These are phyloP conservation scores for Ploceus nigricollis DNA, from an alignment of 2,113 vertebrate species.

Conservation along the genomic window DNA sequence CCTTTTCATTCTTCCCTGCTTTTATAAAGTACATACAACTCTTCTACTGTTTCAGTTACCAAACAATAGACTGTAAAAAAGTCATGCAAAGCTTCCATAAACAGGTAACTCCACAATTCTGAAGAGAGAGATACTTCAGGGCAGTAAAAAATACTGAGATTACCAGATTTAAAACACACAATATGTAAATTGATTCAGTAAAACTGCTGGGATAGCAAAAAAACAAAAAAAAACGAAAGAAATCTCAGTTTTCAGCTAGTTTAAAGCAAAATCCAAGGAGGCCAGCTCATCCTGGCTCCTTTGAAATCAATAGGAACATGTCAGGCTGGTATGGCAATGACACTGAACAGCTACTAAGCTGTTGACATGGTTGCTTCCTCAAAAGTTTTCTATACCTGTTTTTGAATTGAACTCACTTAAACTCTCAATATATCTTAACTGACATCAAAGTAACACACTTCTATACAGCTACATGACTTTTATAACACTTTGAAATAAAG, in stretches of 20 bases:
- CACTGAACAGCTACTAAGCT: not conserved
- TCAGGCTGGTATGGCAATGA: not conserved
- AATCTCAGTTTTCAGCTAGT: not conserved
- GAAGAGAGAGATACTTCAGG: not conserved
- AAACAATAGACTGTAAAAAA: not conserved
- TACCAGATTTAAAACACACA: not conserved
- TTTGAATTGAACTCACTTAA: not conserved
- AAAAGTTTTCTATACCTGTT: not conserved
- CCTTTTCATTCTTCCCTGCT: not conserved
- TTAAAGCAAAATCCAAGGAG: not conserved
- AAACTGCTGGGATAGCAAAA: not conserved
- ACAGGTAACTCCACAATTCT: not conserved
- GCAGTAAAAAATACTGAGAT: not conserved
- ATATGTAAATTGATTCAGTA: not conserved
- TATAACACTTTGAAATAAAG: not conserved
- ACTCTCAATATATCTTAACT: not conserved
- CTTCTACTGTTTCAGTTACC: not conserved
- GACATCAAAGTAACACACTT: not conserved
- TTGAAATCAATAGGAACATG: not conserved
- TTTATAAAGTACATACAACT: not conserved
- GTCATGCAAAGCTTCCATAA: not conserved
- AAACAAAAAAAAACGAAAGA: not conserved
- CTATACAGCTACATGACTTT: not conserved
- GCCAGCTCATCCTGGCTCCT: not conserved
- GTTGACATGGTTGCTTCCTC: not conserved